Base-by-base conservation (phyloP, 2,113 vertebrate genomes). In the Prionailurus viverrinus region DNA sequence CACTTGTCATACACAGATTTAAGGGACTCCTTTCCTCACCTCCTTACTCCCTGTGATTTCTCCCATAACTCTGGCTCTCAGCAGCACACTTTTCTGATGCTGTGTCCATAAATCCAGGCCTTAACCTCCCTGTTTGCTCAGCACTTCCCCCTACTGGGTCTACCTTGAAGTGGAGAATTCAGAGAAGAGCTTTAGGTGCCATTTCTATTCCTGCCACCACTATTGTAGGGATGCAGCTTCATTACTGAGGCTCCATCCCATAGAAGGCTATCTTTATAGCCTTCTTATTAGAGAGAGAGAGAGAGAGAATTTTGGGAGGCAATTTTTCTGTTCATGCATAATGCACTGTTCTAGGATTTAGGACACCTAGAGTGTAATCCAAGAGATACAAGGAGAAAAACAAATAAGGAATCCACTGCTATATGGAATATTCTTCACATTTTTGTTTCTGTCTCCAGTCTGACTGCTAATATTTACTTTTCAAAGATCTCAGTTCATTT, bases 391-490 rank as follows among this genome's bases (percentile, higher is more conserved):
- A 93, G 66, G 71, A 27, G 69, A 78, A 90, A 84, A 66, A 71
- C 9, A 69, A 79, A 51, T 21, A 76, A 2, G 33, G 11, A 69
- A 81, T 81, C 76, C 18, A 80, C 29, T 76, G 8, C 9, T 61
- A 4, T 23, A 23, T 51, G 53, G 21, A 12, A 53, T 82, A 5
- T 7, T 39, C 10, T 95, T 86, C 27, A 74, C 48, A 19, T 84
- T 92, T 81, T 74, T 66, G 7, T 51, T 93, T 86, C 15, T 7
- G 80, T 58, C 7, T 5, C 27, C 15, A 71, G 41, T 86, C 66
- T 88, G 41, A 74, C 29, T 83, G 18, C 51, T 89, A 73, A 58
- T 48, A 86, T n/a, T 86, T 91, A 95, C 55, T 87, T 41, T 95
- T 74, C 45, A 86, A 73, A 82, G 45, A 90, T 76, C 83, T 82